Evolutionary conservation across 2,888 invertebrate genomes (phyloP).

Genomic region (Caradrina clavipalpis): DNA sequence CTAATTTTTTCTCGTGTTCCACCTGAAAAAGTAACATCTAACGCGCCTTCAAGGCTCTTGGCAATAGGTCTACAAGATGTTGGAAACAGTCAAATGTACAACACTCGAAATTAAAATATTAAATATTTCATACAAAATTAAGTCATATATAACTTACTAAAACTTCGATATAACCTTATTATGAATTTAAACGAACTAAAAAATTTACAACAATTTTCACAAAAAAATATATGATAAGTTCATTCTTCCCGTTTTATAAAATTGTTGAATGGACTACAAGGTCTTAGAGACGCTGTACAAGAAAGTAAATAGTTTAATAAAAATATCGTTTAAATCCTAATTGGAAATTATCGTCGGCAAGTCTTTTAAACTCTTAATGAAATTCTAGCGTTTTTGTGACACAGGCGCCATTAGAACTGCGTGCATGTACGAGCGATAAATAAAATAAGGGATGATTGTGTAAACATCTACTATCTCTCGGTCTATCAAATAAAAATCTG

Average conservation of each 20-base stretch:
- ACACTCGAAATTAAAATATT: no score
- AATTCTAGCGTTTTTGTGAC: slow-evolving; percentile 60
- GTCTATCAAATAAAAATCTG: no score
- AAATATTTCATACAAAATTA: no score
- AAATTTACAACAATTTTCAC: not conserved
- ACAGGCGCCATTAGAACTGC: slow-evolving; percentile 36
- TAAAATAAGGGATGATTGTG: not conserved
- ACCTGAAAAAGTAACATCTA: not conserved
- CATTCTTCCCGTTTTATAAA: not conserved
- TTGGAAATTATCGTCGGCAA: slow-evolving; percentile 53
- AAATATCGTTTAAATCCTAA: slow-evolving; percentile 57
- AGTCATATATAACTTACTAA: no score
- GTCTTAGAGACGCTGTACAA: slow-evolving; percentile 13
- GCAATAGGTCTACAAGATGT: no score
- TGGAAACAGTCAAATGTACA: no score
- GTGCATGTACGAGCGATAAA: not conserved
- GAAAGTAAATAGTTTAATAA: slow-evolving; percentile 42
- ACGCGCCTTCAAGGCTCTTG: not conserved
- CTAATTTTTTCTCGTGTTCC: not conserved
- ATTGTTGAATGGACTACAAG: slow-evolving; percentile 5
- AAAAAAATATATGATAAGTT: not conserved
- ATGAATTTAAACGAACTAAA: no score
- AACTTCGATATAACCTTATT: not conserved
- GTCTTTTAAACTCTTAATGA: slow-evolving; percentile 57
- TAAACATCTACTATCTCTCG: not conserved